A percentile compares a stretch with the other conserved stretches of the same genome.
Conservation (phyloP, 2,113 vertebrate species). For the Pangasianodon hypophthalmus region DNA sequence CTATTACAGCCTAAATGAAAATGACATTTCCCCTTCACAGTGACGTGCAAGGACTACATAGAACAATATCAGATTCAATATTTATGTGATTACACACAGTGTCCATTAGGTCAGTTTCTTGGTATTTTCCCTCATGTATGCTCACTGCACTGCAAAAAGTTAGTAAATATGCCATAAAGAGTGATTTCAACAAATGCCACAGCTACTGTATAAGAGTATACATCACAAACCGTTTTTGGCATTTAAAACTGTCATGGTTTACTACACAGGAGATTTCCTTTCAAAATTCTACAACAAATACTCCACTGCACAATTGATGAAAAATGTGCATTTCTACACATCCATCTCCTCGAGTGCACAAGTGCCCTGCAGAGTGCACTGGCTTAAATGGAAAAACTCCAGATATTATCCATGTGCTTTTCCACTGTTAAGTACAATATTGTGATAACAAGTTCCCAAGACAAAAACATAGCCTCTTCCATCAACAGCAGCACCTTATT, state of each 20-base stretch:
- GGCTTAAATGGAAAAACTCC: background rate
- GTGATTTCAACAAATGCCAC: background rate
- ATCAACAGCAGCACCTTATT: background rate
- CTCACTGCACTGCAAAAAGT: background rate
- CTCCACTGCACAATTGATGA: background rate
- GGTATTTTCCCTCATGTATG: background rate
- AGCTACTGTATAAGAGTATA: background rate
- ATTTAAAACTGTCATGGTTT: background rate
- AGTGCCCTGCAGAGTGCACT: background rate
- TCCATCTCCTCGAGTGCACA: background rate
- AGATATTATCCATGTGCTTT: background rate
- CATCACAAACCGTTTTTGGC: background rate
- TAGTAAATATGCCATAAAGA: background rate
- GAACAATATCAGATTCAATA: background rate
- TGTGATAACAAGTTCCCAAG: background rate
- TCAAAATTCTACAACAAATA: background rate
- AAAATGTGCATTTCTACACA: background rate
- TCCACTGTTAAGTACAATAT: background rate
- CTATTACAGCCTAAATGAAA: background rate
- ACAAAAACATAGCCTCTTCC: background rate
- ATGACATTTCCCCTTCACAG: background rate
- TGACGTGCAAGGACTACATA: background rate
- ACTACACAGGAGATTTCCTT: background rate
- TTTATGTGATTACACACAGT: background rate
- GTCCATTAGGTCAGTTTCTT: background rate